Base-by-base conservation (phyloP, 1,140 invertebrate species). In the Araneus ventricosus region DNA sequence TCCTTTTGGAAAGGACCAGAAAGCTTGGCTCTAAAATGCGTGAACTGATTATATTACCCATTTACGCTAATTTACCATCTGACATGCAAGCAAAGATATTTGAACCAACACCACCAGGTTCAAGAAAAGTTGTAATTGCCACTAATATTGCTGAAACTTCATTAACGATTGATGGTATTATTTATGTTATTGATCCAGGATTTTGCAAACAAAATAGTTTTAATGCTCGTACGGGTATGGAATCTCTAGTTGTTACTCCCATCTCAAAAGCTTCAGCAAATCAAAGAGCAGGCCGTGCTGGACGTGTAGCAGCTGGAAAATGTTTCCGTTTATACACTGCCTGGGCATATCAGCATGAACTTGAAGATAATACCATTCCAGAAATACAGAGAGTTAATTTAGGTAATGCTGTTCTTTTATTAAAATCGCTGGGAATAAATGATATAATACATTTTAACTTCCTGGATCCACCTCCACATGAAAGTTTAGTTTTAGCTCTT, bases 71-170 rank as follows among this genome's bases (percentile, higher is more conserved):
- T 96, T 96, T 99, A 22, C 99, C 99, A 0, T 99, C 98, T 95
- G 99, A 99, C 94, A 98, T 99, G 97, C 99, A 99, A 96, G 98
- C 98, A 4, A 99, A 99, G 96, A 97, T 97, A 94, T 97, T 97
- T 95, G 96, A 97, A 94, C 96, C 96, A 41, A 99, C 99, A 22
- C 99, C 99, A 70, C 97, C 98, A 37, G 98, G 98, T 93, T 98
- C 99, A 2, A 96, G 99, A 94, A 99, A 97, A 96, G 97, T 99
- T 39, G 97, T 99, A 27, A 95, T 99, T 34, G 99, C 99, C 2
- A 99, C 99, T 34, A 99, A 99, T 95, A 99, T 99, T 95, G 99
- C 99, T 1, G 99, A 99, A 96, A 99, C 99, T 30, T 99, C 99
- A 6, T 96, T 99, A 17, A 99, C 99, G 2, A 99, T 99, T 94